Conservation (phyloP, 2,888 invertebrate species). For the Platypus cylindrus region DNA sequence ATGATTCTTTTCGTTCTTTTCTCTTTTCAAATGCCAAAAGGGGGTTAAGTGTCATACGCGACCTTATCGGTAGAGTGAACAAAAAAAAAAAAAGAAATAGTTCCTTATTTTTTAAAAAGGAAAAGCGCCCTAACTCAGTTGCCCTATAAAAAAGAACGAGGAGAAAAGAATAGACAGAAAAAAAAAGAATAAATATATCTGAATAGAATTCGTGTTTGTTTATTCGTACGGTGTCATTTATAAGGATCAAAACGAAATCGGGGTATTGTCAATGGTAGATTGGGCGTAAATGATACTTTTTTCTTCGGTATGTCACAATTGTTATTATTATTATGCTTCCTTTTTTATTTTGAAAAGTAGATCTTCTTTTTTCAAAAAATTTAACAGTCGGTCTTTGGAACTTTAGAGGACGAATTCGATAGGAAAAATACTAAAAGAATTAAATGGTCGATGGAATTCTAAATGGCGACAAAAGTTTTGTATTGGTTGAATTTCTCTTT, state of each 20-base stretch:
- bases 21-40: constrained; percentile 8
- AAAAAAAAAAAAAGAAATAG: background rate
- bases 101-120: no score
- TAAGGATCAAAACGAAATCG: constrained; percentile 13
- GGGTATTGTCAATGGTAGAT: constrained; percentile 12
- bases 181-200: constrained; percentile 6
- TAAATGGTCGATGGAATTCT: no score
- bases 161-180: constrained; percentile 5
- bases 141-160: constrained; percentile 6
- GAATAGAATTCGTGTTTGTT: constrained; percentile 14
- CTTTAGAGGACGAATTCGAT: no score
- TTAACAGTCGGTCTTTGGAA: no score
- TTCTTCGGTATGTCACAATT: no score
- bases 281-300: constrained; percentile 14
- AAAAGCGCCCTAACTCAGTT: background rate
- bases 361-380: no score
- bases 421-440: no score
- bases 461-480: no score
- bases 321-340: no score
- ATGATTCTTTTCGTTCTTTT: no score
- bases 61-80: constrained; percentile 3
- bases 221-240: constrained; percentile 13
- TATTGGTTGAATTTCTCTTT: no score
- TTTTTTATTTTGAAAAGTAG: no score
- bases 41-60: constrained; percentile 14